Evolutionary conservation across 1,140 invertebrate genomes (phyloP), one percentile per base, ranked within the genome.

Genomic region (Heliothis virescens): DNA sequence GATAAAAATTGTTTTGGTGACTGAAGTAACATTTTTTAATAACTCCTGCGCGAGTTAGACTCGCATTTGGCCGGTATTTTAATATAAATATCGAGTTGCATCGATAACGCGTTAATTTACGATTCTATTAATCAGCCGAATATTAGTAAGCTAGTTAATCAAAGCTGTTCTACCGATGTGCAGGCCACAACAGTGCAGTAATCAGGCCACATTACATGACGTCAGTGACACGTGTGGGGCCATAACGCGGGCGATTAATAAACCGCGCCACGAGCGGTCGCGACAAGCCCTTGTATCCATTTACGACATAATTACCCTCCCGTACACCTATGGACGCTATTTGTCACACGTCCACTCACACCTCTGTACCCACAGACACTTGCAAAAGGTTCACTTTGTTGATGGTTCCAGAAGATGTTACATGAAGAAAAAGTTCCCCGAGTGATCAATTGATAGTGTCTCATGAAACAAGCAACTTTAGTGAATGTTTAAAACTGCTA

Each of bases 241-340:
- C 57, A 50, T 75, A 59, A 75, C 47, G 55, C 21, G 41, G 5
- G 10, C 73, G 57, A 63, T 75, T 75, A 63, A 75, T 75, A 62
- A 62, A 75, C 29, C 41, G 72, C 4, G 18, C 48, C 48, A 71
- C 67, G 67, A 18, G 67, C 67, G 67, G 52, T 52, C 67, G 55
- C 50, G 34, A 48, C 53, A 11, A 76, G 16, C 74, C 59, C 60
- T 29, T 63, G 50, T 62, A 65, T 63, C 74, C 74, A 52, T 52
- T 76, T 65, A 76, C 74, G 41, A 65, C 57, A 76, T 76, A 76
- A 76, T 76, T 75, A 75, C 57, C 18, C 10, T 5, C 34, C 21
- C 55, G 18, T 59, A 41, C 11, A 71, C n/a, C 67, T 29, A 15
- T 71, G 48, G 29, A 34, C n/a, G 48, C 41, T 57, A 76, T 76